Evolutionary conservation across 2,797 vertebrate genomes (phyloP).

Genomic region (Pogonophryne albipinna): DNA sequence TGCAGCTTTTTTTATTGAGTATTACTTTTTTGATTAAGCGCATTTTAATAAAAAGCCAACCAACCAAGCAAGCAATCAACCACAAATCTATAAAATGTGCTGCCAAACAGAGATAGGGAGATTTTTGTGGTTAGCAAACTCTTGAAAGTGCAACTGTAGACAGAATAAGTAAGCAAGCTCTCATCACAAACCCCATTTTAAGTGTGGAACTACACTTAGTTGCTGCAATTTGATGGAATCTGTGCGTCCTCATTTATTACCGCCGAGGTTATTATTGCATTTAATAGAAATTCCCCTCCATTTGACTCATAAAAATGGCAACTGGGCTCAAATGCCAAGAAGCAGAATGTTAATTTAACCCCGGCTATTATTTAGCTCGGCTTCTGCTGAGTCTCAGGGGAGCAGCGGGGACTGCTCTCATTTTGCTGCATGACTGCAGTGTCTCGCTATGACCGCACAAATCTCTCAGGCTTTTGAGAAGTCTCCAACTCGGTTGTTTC

Average conservation of each 20-base stretch:
- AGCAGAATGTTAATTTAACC: constrained; percentile 49
- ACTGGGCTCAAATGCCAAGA: constrained; percentile 56
- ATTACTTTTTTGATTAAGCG: constrained; percentile 62
- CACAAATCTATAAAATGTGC: constrained; percentile 57
- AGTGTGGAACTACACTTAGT: constrained; percentile 29
- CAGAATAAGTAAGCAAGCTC: constrained; percentile 30
- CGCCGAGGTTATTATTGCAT: constrained; percentile 67
- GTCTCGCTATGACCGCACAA: constrained; percentile 52
- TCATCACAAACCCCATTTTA: constrained; percentile 16
- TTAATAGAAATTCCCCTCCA: constrained; percentile 56
- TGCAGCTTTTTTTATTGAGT: constrained; percentile 32
- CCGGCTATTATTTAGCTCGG: constrained; percentile 55
- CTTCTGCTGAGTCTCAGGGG: constrained; percentile 62
- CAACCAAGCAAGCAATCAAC: constrained; percentile 41
- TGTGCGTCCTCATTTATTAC: constrained; percentile 26
- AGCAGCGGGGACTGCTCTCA: constrained; percentile 58
- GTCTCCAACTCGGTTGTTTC: constrained; percentile 36
- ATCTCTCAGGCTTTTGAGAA: constrained; percentile 45
- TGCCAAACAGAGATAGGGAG: constrained; percentile 16
- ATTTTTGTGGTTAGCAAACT: constrained; percentile 29
- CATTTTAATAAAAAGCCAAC: constrained; percentile 52
- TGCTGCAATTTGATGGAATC: constrained; percentile 23
- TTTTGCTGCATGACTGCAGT: constrained; percentile 79
- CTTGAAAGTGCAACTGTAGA: constrained; percentile 45
- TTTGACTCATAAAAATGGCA: constrained; percentile 62